Evolutionary conservation across 2,888 invertebrate species (phyloP).

Genomic region (Caradrina kadenii): DNA sequence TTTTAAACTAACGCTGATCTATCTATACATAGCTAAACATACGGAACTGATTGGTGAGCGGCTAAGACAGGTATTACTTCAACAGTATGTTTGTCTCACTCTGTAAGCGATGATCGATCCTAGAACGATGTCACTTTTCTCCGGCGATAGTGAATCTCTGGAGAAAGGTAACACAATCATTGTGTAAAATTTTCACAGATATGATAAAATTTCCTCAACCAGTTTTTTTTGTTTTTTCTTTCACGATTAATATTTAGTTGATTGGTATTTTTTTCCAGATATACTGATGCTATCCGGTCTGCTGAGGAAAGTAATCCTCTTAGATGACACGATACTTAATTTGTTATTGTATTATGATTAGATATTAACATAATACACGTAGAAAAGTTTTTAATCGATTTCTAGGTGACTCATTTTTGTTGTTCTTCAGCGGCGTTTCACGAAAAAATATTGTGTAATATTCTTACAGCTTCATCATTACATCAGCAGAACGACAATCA

Average conservation of each 20-base stretch:
- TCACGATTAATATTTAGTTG: not conserved
- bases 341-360: slow-evolving; percentile 2
- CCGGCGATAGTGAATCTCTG: not conserved
- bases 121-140: not conserved
- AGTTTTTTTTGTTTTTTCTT: not conserved
- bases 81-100: too few relatives aligned
- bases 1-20: too few relatives aligned
- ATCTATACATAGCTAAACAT: too few relatives aligned
- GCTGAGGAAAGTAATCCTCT: slow-evolving; percentile 11
- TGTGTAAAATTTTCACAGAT: slow-evolving; percentile 3
- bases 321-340: slow-evolving; percentile 14
- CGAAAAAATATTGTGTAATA: not conserved
- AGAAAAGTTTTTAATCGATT: not conserved
- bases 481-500: too few relatives aligned
- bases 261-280: not conserved
- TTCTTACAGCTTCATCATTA: not conserved
- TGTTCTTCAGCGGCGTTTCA: not conserved
- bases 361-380: not conserved
- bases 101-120: too few relatives aligned
- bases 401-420: not conserved
- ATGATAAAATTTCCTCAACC: not conserved
- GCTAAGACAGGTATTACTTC: too few relatives aligned
- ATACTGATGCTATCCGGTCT: slow-evolving; percentile 15
- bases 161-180: not conserved
- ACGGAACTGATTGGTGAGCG: too few relatives aligned